phyloP scores from a whole-genome alignment of 2,113 vertebrate species.

The Zingel zingel region DNA sequence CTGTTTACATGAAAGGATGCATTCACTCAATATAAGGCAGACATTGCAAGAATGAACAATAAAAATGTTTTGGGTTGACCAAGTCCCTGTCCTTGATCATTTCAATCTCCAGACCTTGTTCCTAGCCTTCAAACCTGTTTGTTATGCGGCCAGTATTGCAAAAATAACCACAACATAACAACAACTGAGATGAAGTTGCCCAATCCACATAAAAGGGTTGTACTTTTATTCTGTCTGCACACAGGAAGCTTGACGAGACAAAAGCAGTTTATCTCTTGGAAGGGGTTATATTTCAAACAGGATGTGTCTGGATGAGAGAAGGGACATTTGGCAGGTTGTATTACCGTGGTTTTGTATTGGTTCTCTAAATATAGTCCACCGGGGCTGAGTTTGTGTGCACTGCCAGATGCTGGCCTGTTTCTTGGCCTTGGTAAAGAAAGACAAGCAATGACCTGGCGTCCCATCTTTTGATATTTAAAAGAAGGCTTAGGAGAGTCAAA shows the following conservation, averaged over 20 bases:
- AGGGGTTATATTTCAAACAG: slow-evolving; percentile 45
- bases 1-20: not conserved
- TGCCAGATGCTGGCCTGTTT: not conserved
- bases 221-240: slow-evolving; percentile 18
- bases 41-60: not conserved
- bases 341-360: slow-evolving; percentile 30
- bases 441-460: not conserved
- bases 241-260: not conserved
- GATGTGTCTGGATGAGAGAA: slow-evolving; percentile 23
- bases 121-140: slow-evolving; percentile 14
- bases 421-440: not conserved
- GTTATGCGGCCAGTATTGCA: not conserved
- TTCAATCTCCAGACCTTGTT: not conserved
- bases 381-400: slow-evolving; percentile 11
- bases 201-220: slow-evolving; percentile 1
- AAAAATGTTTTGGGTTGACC: not conserved
- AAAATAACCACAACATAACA: not conserved
- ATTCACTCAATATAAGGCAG: not conserved
- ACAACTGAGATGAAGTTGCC: not conserved
- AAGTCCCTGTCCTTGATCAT: not conserved
- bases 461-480: not conserved
- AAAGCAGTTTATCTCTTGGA: slow-evolving; percentile 5
- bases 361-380: slow-evolving; percentile 40
- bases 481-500: not conserved
- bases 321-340: slow-evolving; percentile 31